Conservation (phyloP, 2,113 vertebrate genomes). For the Candoia aspera region DNA sequence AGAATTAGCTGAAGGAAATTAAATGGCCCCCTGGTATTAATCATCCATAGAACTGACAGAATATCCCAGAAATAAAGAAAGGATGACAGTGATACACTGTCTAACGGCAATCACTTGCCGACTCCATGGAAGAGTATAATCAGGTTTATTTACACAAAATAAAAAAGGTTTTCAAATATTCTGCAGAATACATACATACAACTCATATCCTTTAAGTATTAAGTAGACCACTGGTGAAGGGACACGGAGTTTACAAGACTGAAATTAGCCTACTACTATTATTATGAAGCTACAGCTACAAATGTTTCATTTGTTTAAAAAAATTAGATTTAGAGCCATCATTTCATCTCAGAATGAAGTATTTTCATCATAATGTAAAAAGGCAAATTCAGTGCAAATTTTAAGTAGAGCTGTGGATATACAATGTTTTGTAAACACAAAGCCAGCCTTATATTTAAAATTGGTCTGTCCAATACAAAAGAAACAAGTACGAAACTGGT, state of each 20-base stretch:
- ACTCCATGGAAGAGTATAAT: background rate
- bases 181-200: background rate
- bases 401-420: background rate
- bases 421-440: background rate
- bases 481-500: background rate
- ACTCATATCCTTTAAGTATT: background rate
- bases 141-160: background rate
- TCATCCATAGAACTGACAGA: background rate
- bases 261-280: background rate
- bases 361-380: background rate
- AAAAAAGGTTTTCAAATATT: background rate
- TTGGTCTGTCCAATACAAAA: background rate
- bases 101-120: background rate
- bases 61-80: background rate
- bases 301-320: background rate
- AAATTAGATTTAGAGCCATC: background rate
- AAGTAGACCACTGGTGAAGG: background rate
- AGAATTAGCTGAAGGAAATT: background rate
- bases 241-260: background rate
- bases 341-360: background rate
- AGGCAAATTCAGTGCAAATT: background rate
- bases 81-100: background rate
- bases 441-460: background rate
- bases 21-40: background rate
- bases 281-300: background rate